phyloP scores from a whole-genome alignment of 2,797 vertebrate genomes.

The Pelochelys cantorii region DNA sequence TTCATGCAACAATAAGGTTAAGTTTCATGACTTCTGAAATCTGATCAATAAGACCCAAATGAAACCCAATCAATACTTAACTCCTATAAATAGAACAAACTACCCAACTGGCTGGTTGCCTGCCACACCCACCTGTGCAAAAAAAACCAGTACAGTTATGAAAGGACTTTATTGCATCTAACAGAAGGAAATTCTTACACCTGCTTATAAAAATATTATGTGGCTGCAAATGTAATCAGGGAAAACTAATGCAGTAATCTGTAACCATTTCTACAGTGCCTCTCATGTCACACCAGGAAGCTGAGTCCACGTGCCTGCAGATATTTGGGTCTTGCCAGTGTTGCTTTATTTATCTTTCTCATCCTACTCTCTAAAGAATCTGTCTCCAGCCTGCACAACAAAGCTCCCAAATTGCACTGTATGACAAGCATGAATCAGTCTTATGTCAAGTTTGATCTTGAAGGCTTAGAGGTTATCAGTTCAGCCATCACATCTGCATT shows the following conservation, averaged over 20 bases:
- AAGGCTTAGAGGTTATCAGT: constrained; percentile 51
- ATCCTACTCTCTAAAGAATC: constrained; percentile 33
- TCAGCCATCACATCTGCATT: constrained; percentile 75
- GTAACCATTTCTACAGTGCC: background rate
- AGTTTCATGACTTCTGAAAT: constrained; percentile 29
- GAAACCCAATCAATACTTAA: background rate
- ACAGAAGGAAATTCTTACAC: constrained; percentile 15
- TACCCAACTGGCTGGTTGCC: background rate
- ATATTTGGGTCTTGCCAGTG: constrained; percentile 16
- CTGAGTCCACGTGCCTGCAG: background rate
- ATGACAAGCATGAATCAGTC: background rate
- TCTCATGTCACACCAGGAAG: background rate
- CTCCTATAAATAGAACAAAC: background rate
- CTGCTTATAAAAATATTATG: background rate
- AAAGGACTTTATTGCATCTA: background rate
- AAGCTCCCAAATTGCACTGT: background rate
- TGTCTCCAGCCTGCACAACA: constrained; percentile 13
- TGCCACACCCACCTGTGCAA: background rate
- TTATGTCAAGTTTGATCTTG: background rate
- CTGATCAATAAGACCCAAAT: background rate
- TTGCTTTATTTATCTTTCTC: constrained; percentile 20
- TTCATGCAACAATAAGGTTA: constrained; percentile 2
- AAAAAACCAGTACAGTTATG: background rate
- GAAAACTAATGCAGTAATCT: constrained; percentile 25
- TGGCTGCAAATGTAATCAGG: background rate